Percentiles rank a stretch among this genome's conserved stretches.
Evolutionary conservation across 2,888 invertebrate species (phyloP).

Genomic region (Ormyrus pomaceus): DNA sequence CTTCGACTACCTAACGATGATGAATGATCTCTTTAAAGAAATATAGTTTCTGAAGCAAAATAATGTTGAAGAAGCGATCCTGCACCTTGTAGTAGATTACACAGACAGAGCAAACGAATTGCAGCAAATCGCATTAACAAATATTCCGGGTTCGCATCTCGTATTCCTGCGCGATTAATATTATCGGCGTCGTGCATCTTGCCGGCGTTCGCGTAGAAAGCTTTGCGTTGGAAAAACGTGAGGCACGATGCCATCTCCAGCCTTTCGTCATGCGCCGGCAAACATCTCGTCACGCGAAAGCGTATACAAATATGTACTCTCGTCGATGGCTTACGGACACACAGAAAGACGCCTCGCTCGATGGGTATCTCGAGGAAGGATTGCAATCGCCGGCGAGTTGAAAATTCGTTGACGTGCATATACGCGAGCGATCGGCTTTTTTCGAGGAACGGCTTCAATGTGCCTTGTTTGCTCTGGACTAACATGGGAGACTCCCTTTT

Average conservation of each 20-base stretch:
- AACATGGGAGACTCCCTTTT: not conserved
- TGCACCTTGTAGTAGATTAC: too few species aligned
- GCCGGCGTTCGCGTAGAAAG: too few species aligned
- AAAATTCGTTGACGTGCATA: conserved; percentile 22
- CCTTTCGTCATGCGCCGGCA: conserved; percentile 44
- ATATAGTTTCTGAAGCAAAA: too few species aligned
- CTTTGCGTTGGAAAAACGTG: not conserved
- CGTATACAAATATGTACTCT: conserved; percentile 45
- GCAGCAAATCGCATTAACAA: not conserved
- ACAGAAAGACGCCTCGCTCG: not conserved
- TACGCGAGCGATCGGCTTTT: not conserved
- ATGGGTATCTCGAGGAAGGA: conserved; percentile 37
- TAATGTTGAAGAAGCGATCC: too few species aligned
- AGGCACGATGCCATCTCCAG: conserved; percentile 9
- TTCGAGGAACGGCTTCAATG: conserved; percentile 13
- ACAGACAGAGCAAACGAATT: too few species aligned
- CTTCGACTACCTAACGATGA: too few species aligned
- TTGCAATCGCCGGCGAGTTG: conserved; percentile 29
- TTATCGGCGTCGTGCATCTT: not conserved
- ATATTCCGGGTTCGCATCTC: not conserved
- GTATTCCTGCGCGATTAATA: not conserved
- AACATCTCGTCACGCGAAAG: conserved; percentile 48
- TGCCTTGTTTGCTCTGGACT: conserved; percentile 1
- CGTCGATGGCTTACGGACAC: conserved; percentile 23
- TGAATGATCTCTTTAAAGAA: too few species aligned